Conservation (phyloP, 2,113 vertebrate species). For the Murina feae region DNA sequence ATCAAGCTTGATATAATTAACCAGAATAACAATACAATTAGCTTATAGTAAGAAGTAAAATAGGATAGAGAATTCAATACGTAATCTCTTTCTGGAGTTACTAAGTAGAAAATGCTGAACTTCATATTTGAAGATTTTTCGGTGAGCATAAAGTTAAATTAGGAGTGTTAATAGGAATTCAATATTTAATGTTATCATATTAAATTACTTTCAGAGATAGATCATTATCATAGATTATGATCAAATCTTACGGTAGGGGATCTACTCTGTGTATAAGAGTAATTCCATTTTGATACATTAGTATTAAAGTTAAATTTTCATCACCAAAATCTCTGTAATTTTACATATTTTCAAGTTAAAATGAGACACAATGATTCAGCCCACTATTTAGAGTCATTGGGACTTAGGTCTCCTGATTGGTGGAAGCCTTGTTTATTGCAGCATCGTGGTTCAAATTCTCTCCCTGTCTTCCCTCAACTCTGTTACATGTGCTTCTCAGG, state of each 20-base stretch:
- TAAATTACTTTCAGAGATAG: conserved; percentile 51
- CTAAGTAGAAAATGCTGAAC: conserved; percentile 5
- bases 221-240: conserved; percentile 32
- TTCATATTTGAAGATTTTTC: conserved; percentile 44
- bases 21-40: neutral
- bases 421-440: neutral
- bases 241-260: neutral
- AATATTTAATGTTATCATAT: conserved; percentile 55
- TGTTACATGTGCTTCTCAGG: neutral
- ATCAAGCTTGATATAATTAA: neutral
- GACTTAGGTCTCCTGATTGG: neutral
- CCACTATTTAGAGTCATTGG: neutral
- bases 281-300: conserved; percentile 1
- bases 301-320: conserved; percentile 10
- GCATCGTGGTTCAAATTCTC: neutral
- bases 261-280: neutral
- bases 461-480: neutral
- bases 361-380: neutral
- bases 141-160: conserved; percentile 48
- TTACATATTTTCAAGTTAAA: neutral
- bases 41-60: neutral
- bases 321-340: neutral
- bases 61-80: neutral
- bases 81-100: neutral
- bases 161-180: conserved; percentile 26